phyloP scores from a whole-genome alignment of 2,888 invertebrate species.

The Drosophila cognata region DNA sequence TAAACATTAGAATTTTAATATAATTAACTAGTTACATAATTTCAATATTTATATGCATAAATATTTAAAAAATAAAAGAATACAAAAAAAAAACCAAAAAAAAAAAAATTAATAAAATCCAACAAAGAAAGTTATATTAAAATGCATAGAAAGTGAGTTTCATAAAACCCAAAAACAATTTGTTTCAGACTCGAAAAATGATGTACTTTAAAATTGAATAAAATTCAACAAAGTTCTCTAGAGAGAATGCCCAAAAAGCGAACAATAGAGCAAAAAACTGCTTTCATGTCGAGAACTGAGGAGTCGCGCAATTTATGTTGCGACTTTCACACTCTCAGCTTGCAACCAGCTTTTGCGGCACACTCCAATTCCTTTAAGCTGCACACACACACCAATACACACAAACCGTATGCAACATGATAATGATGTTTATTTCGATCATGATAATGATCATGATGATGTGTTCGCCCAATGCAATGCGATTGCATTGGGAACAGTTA shows the following conservation, averaged over 20 bases:
- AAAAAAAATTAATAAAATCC: constrained; percentile 34
- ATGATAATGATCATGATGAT: constrained; percentile 38
- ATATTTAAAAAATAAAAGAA: constrained; percentile 36
- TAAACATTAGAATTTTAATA: constrained; percentile 79
- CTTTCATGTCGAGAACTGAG: constrained; percentile 36
- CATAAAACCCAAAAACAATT: constrained; percentile 37
- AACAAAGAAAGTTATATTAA: constrained; percentile 31
- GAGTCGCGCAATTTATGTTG: neutral
- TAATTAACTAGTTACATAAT: constrained; percentile 64
- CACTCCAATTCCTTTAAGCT: constrained; percentile 25
- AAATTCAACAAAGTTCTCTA: constrained; percentile 64
- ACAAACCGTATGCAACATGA: constrained; percentile 33
- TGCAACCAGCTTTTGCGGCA: constrained; percentile 39
- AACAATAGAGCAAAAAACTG: constrained; percentile 44
- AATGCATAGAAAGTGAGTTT: constrained; percentile 55
- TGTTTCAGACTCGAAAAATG: constrained; percentile 67
- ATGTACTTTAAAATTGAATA: constrained; percentile 78
- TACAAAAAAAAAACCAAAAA: constrained; percentile 25
- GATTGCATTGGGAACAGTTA: constrained; percentile 67
- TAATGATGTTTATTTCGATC: constrained; percentile 22
- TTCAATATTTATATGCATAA: constrained; percentile 66
- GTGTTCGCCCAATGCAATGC: constrained; percentile 57
- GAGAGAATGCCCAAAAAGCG: constrained; percentile 24
- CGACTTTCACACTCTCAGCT: constrained; percentile 13
- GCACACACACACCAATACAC: constrained; percentile 14